phyloP scores from a whole-genome alignment of 2,797 vertebrate genomes.

The Notolepis coatsorum region DNA sequence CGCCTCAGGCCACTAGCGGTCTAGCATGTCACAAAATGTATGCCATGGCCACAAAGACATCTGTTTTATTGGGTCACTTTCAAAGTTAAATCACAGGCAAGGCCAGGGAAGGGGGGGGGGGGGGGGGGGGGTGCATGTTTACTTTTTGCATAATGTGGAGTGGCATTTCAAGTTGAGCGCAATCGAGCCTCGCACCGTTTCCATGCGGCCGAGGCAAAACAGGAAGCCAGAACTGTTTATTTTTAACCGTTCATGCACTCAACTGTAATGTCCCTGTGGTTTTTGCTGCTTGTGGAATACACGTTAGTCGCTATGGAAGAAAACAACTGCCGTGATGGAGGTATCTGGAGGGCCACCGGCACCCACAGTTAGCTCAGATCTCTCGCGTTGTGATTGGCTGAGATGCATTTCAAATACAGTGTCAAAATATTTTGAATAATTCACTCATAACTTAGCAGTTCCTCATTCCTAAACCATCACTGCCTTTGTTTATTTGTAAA shows the following conservation, averaged over 20 bases:
- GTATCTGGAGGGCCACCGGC: too few relatives aligned
- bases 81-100: constrained; percentile 45
- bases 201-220: constrained; percentile 59
- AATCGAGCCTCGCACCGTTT: constrained; percentile 40
- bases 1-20: constrained; percentile 35
- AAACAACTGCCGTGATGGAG: too few relatives aligned
- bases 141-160: constrained; percentile 65
- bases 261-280: constrained; percentile 66
- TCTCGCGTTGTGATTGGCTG: too few relatives aligned
- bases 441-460: too few relatives aligned
- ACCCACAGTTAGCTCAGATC: too few relatives aligned
- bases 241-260: constrained; percentile 68
- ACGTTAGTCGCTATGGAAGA: too few relatives aligned
- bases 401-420: too few relatives aligned
- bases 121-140: constrained; percentile 54
- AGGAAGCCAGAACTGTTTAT: constrained; percentile 70
- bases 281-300: constrained; percentile 57
- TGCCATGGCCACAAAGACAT: constrained; percentile 56
- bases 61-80: constrained; percentile 63
- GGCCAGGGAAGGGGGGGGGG: constrained; percentile 14
- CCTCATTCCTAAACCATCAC: too few relatives aligned
- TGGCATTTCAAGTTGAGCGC: constrained; percentile 60
- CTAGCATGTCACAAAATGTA: constrained; percentile 39
- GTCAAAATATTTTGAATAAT: too few relatives aligned
- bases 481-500: too few relatives aligned